Base-by-base conservation (phyloP, 2,888 invertebrate species). In the Lasioglossum marginatum region DNA sequence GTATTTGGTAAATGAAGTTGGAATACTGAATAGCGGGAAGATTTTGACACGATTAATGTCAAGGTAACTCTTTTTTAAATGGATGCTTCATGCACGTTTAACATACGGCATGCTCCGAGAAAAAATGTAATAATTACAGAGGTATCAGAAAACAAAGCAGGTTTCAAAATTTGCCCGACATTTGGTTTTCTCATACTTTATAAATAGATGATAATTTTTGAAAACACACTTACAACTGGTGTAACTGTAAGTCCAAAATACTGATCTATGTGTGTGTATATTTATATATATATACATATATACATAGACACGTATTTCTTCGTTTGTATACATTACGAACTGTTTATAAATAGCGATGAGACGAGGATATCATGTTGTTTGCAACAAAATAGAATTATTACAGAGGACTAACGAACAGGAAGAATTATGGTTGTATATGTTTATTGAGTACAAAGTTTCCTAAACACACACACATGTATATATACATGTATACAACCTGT, bases 181-280 rank as follows among this genome's bases (percentile, higher is more conserved):
- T 89, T 91, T 86, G 85, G 88, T 85, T 88, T 87, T 90, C 87
- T 91, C 84, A 87, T 84, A 91, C 92, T 94, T 93, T 92, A 92
- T 91, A 92, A 90, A 93, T 93, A 92, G 92, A 93, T 91, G 92
- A 93, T 93, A 93, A 94, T 93, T 94, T 93, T 93, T 91, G 91
- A 93, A 70, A 92, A 91, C 92, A 92, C 93, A 93, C 92, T 89
- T 92, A 93, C 91, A 92, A 83, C 83, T 84, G 91, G 92, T 89
- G 91, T 88, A 90, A 91, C 92, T 93, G 93, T 92, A 91, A 94
- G 93, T 94, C 93, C 91, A 91, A 88, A 91, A 91, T 92, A 91
- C 81, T 63, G 66, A 78, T 63, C 73, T 57, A 63, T 60, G 73
- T 60, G 72, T 14, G 83, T 27, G 79, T n/a, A 48, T 68, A 40